Evolutionary conservation across 2,888 invertebrate genomes (phyloP).

Genomic region (Phortica okadai): DNA sequence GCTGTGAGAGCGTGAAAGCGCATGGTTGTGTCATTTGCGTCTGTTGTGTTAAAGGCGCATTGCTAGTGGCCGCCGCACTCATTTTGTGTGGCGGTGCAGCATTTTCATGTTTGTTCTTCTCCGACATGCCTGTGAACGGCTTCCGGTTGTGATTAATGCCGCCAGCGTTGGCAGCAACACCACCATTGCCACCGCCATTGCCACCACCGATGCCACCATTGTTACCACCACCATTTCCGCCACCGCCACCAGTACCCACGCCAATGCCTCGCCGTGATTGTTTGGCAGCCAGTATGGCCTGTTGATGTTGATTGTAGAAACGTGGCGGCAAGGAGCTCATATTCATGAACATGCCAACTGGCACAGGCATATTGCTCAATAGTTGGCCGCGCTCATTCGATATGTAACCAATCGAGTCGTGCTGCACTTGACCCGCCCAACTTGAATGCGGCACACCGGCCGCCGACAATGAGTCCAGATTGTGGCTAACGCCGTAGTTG

Average conservation of each 20-base stretch:
- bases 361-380: slow-evolving; percentile 90
- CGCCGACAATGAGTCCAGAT: slow-evolving; percentile 37
- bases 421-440: slow-evolving; percentile 77
- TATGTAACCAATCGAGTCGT: slow-evolving; percentile 95
- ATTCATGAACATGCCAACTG: slow-evolving; percentile 96
- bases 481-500: slow-evolving; percentile 43
- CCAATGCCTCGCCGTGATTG: slow-evolving; percentile 61
- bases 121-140: not conserved
- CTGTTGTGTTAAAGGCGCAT: slow-evolving; percentile 83
- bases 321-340: slow-evolving; percentile 88
- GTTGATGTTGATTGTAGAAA: slow-evolving; percentile 86
- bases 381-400: slow-evolving; percentile 88
- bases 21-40: slow-evolving; percentile 83
- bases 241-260: slow-evolving; percentile 58
- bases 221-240: not conserved
- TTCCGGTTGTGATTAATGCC: slow-evolving; percentile 17
- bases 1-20: slow-evolving; percentile 82
- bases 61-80: slow-evolving; percentile 77
- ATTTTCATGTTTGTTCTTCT: not conserved
- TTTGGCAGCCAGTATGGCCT: slow-evolving; percentile 78
- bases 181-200: not conserved
- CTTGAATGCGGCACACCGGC: slow-evolving; percentile 28
- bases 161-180: not conserved
- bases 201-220: too few species aligned
- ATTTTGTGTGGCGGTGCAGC: slow-evolving; percentile 76